Base-by-base conservation (phyloP, 2,888 invertebrate species). In the Marasmarcha lunaedactyla region DNA sequence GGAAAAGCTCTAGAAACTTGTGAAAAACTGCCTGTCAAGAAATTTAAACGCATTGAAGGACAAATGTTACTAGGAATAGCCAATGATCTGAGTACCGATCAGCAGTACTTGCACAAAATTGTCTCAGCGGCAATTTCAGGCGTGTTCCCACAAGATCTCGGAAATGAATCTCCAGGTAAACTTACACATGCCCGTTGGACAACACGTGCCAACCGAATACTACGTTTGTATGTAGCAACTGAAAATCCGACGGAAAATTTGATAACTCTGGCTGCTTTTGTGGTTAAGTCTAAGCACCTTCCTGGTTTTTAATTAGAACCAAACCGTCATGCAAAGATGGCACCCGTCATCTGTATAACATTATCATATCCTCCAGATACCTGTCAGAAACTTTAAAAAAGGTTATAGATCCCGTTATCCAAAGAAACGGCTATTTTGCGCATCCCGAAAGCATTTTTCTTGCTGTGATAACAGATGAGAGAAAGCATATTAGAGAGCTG, bases 271-370 rank as follows among this genome's bases (percentile, higher is more conserved):
- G 48, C 48, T 11, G 46, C 46, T 6, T 54, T 39, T 42, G 35
- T 53, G 11, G 44, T 54, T 2, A 54, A 49, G 49, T 47, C 27
- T 54, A 52, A 37, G 52, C 34, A 20, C 36, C 39, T 26, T 25
- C 36, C 10, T 39, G 36, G 39, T 42, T 42, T 20, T n/a, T 13
- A 33, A 41, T 38, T 1, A 43, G 38, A 11, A 11, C 14, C 13
- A 14, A 36, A 4, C 35, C 51, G 9, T 46, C 43, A 13, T 55
- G 52, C 36, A 52, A 50, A 47, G 44, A 53, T 49, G 54, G 54
- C 33, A 30, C 49, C 10, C 33, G 39, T 14, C 52, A 55, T 46
- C 34, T 55, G 7, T 52, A 11, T 13, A 27, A 37, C 11, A 20
- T 38, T 10, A 12, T 41, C 14, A 14, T n/a, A 10, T 7, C 9